phyloP scores from a whole-genome alignment of 1,140 invertebrate species.

The Saccostrea echinata region DNA sequence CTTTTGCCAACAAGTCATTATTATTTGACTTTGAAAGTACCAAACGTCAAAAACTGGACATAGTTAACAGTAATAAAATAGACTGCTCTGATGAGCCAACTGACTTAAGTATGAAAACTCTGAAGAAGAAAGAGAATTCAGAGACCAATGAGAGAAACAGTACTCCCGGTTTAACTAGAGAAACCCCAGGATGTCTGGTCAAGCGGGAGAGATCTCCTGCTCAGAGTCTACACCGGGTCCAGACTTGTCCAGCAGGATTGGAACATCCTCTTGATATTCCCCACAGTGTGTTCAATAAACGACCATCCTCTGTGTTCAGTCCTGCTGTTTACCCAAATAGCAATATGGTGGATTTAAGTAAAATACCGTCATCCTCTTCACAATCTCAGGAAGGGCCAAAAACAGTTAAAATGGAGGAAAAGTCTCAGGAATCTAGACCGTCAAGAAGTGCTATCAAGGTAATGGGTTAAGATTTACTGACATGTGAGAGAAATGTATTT shows the following conservation, averaged over 20 bases:
- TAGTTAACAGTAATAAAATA: slow-evolving; percentile 11
- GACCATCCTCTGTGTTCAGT: slow-evolving; percentile 48
- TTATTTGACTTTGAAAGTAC: slow-evolving; percentile 58
- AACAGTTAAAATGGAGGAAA: background rate
- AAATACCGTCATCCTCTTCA: background rate
- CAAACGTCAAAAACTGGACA: slow-evolving; percentile 51
- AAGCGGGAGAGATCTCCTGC: slow-evolving; percentile 5
- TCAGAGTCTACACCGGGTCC: background rate
- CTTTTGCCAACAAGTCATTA: slow-evolving; percentile 50
- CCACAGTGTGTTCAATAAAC: slow-evolving; percentile 49
- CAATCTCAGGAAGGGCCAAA: slow-evolving; percentile 15
- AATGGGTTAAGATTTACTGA: background rate
- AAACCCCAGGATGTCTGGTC: background rate
- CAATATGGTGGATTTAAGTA: slow-evolving; percentile 3
- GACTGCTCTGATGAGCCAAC: slow-evolving; percentile 55
- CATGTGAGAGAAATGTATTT: too few species aligned
- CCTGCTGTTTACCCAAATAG: background rate
- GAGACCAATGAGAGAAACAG: slow-evolving; percentile 31
- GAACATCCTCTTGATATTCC: slow-evolving; percentile 31
- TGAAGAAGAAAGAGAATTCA: slow-evolving; percentile 41
- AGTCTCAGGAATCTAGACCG: background rate
- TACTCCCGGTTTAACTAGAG: background rate
- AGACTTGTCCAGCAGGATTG: slow-evolving; percentile 1
- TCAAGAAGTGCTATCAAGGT: slow-evolving; percentile 7
- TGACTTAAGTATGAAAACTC: slow-evolving; percentile 65